phyloP scores from a whole-genome alignment of 2,113 vertebrate species.

The Pampusana beccarii region DNA sequence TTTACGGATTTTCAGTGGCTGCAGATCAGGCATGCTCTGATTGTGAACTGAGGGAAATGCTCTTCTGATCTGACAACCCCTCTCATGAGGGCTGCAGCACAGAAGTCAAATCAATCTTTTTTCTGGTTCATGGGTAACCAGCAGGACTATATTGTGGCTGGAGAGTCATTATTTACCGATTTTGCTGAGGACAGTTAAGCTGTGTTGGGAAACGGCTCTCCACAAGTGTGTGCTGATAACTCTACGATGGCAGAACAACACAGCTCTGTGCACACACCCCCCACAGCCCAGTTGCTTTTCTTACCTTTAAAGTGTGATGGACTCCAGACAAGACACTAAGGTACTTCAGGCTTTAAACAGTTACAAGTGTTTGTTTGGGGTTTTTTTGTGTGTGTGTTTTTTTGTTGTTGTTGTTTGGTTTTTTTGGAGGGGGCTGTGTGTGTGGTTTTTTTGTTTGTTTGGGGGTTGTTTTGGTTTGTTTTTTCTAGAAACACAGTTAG shows the following conservation, averaged over 20 bases:
- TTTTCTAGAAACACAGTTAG: too few relatives aligned
- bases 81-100: background rate
- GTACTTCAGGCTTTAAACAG: background rate
- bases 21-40: background rate
- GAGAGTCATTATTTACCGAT: background rate
- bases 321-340: background rate
- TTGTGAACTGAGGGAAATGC: background rate
- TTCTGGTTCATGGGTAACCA: background rate
- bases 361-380: background rate
- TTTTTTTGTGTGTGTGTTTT: too few relatives aligned
- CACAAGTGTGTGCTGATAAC: background rate
- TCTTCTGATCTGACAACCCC: background rate
- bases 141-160: background rate
- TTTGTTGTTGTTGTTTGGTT: too few relatives aligned
- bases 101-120: background rate
- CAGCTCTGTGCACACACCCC: background rate
- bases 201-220: background rate
- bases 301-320: background rate
- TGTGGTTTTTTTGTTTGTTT: too few relatives aligned
- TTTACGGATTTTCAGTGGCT: background rate
- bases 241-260: background rate
- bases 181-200: background rate
- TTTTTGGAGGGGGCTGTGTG: too few relatives aligned
- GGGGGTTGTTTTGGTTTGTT: too few relatives aligned
- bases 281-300: background rate